These are phyloP conservation scores for Cataglyphis albicans DNA, from an alignment of 2,888 invertebrate genomes.

Conservation along the genomic window DNA sequence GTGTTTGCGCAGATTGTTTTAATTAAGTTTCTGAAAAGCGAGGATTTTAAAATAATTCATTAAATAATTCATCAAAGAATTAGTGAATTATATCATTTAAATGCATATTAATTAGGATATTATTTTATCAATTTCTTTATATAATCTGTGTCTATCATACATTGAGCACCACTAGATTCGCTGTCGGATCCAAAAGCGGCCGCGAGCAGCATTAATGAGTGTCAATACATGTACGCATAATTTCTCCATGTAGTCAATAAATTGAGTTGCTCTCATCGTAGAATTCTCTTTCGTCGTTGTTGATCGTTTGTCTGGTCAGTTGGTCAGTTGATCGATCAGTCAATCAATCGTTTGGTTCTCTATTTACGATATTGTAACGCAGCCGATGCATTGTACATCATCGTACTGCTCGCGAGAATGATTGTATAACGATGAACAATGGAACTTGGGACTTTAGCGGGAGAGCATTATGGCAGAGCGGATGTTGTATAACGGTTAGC, in stretches of 20 bases:
- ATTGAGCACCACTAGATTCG: constrained; percentile 28
- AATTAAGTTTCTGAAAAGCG: background rate
- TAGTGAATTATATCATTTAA: background rate
- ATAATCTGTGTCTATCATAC: background rate
- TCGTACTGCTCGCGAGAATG: constrained; percentile 74
- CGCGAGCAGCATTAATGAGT: constrained; percentile 35
- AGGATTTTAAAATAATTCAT: background rate
- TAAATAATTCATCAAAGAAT: background rate
- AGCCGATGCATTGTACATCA: constrained; percentile 74
- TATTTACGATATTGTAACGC: constrained; percentile 61
- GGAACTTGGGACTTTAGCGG: constrained; percentile 80
- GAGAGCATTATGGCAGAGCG: constrained; percentile 83
- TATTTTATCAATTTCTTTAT: background rate
- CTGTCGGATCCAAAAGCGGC: constrained; percentile 25
- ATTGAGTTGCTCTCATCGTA: constrained; percentile 60
- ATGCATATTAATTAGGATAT: background rate
- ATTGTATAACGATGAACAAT: constrained; percentile 85
- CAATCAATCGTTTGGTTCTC: constrained; percentile 34
- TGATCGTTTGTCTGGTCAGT: constrained; percentile 47
- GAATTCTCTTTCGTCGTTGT: constrained; percentile 30
- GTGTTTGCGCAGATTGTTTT: background rate
- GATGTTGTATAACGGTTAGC: constrained; percentile 86
- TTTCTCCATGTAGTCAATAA: constrained; percentile 60
- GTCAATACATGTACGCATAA: constrained; percentile 30
- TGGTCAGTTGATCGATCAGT: background rate